These are phyloP conservation scores for Phasianus colchicus DNA, from an alignment of 2,113 vertebrate genomes.

Conservation along the genomic window DNA sequence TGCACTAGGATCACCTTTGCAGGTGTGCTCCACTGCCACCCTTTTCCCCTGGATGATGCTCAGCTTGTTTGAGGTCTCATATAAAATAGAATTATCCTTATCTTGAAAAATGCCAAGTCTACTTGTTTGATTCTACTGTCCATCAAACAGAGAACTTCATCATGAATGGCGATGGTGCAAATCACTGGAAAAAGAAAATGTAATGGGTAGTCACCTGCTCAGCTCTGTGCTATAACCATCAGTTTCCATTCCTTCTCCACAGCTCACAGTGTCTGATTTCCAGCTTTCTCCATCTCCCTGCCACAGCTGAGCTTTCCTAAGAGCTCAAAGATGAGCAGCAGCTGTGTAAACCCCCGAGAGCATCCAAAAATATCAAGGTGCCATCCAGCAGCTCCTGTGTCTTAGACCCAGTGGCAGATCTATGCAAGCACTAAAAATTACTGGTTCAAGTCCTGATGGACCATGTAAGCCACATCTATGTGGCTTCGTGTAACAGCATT, in stretches of 20 bases:
- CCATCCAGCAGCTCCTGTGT: neutral
- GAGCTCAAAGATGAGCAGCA: neutral
- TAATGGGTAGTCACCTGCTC: neutral
- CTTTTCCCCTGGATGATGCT: neutral
- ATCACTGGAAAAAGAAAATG: neutral
- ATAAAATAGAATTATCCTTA: neutral
- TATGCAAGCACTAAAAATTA: neutral
- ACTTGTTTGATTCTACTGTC: neutral
- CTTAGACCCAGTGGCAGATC: neutral
- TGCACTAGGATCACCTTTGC: neutral
- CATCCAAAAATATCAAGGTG: rapidly evolving
- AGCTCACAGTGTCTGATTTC: neutral
- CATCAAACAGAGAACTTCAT: rapidly evolving
- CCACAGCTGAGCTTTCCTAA: neutral
- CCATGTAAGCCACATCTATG: neutral
- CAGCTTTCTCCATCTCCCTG: neutral
- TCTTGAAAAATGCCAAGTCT: neutral
- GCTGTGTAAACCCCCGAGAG: neutral
- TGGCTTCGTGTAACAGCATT: neutral
- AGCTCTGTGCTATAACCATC: neutral
- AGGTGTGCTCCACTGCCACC: neutral
- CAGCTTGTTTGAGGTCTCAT: neutral
- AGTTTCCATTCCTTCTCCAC: neutral
- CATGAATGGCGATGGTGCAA: neutral
- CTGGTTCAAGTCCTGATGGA: neutral